phyloP scores from a whole-genome alignment of 2,113 vertebrate genomes.

The Nesogale talazaci region DNA sequence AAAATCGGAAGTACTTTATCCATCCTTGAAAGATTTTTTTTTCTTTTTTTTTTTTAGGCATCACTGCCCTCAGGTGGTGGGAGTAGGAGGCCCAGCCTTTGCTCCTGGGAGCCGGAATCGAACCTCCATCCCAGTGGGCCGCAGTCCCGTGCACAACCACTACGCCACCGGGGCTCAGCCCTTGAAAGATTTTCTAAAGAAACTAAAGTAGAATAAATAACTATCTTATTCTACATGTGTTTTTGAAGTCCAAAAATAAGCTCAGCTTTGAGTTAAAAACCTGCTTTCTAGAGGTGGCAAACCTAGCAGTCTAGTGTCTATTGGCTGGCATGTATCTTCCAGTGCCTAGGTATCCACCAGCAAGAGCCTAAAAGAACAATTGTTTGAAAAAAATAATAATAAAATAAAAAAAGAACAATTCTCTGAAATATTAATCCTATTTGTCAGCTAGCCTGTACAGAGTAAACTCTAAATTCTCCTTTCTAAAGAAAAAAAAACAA shows the following conservation, averaged over 20 bases:
- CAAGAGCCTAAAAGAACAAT: neutral
- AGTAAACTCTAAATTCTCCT: neutral
- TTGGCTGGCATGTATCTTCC: neutral
- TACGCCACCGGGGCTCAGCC: too few relatives aligned
- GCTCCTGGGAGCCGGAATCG: too few relatives aligned
- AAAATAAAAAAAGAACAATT: neutral
- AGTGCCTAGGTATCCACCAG: neutral
- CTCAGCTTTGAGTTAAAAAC: neutral
- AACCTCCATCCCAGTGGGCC: too few relatives aligned
- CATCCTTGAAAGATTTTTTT: neutral
- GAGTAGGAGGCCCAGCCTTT: too few relatives aligned
- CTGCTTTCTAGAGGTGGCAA: neutral
- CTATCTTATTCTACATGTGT: neutral
- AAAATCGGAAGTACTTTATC: neutral
- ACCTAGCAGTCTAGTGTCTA: too few relatives aligned
- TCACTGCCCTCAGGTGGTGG: too few relatives aligned
- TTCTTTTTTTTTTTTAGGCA: too few relatives aligned
- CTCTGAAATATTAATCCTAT: neutral
- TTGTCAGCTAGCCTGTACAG: neutral
- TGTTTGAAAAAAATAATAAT: too few relatives aligned
- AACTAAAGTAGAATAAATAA: constrained; percentile 10
- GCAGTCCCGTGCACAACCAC: too few relatives aligned
- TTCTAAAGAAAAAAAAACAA: constrained; percentile 26
- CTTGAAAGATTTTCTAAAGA: neutral
- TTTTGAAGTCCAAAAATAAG: constrained; percentile 13